Evolutionary conservation across 2,797 vertebrate species (phyloP), one percentile per base, ranked within the genome.

Genomic region (Kryptopterus vitreolus): DNA sequence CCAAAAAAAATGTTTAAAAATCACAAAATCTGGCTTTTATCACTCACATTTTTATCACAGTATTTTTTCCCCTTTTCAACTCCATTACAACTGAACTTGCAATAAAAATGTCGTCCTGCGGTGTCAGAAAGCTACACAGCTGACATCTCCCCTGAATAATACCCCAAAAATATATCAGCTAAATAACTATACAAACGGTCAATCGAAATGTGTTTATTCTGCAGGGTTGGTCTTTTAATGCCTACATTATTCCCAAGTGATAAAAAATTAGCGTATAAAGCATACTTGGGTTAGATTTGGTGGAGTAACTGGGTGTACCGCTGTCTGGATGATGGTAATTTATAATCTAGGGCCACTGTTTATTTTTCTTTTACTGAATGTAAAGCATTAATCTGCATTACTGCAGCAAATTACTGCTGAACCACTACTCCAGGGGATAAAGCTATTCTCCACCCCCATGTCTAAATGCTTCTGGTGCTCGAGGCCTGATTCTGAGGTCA

Each of bases 301-400:
- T 38, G 46, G 79, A 58, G 72, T 66, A 72, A 43, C 75, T 68
- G 74, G 74, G 61, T 38, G 55, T 75, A 61, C 38, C 3, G 4
- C 65, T 65, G 68, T 71, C 69, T 77, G 66, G 57, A 77, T 72
- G 74, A 63, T 53, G 9, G 18, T 63, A 38, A 76, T 72, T 72
- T 72, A 57, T 50, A 65, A 52, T 77, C 81, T 82, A 53, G 55
- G 78, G 77, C 72, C 80, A 79, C 58, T 69, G 72, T 83, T 86
- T 86, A 83, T 84, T 80, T 72, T 84, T 46, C 74, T 76, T 77
- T 81, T 78, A 76, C 59, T 74, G 35, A 77, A 75, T 33, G n/a
- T 83, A 65, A 85, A 78, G 79, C 81, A 78, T 78, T 83, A 84
- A 66, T 80, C 79, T 46, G 77, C 69, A 80, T 85, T 71, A 85